These are phyloP conservation scores for Cinclus cinclus DNA, from an alignment of 2,113 vertebrate genomes.

Conservation along the genomic window DNA sequence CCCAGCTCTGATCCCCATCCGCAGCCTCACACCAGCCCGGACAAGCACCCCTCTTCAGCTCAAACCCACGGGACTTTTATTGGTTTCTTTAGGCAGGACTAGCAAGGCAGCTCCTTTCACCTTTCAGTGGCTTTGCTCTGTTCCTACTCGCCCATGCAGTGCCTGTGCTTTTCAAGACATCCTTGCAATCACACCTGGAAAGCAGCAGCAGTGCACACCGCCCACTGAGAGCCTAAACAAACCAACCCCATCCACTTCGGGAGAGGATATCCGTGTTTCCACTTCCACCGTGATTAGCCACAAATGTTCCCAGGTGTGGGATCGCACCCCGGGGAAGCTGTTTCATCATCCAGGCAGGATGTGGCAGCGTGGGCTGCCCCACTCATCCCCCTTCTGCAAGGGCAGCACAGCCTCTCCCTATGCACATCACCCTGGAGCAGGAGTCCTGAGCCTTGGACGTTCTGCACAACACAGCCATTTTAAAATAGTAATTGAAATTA, in stretches of 20 bases:
- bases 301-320: background rate
- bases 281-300: background rate
- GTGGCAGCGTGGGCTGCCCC: background rate
- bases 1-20: background rate
- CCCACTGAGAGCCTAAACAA: background rate
- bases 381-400: background rate
- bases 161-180: background rate
- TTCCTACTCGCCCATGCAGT: rapidly evolving
- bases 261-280: background rate
- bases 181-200: background rate
- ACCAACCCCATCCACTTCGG: background rate
- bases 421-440: too few relatives aligned
- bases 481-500: background rate
- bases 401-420: background rate
- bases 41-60: rapidly evolving
- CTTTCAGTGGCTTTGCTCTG: background rate
- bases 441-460: background rate
- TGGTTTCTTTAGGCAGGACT: background rate
- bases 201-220: background rate
- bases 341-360: background rate
- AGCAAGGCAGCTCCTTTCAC: background rate
- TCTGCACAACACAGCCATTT: background rate
- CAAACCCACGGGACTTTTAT: background rate
- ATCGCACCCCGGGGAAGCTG: background rate
- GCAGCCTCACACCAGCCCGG: background rate